These are phyloP conservation scores for Andrena camellia DNA, from an alignment of 2,888 invertebrate species.

Conservation along the genomic window DNA sequence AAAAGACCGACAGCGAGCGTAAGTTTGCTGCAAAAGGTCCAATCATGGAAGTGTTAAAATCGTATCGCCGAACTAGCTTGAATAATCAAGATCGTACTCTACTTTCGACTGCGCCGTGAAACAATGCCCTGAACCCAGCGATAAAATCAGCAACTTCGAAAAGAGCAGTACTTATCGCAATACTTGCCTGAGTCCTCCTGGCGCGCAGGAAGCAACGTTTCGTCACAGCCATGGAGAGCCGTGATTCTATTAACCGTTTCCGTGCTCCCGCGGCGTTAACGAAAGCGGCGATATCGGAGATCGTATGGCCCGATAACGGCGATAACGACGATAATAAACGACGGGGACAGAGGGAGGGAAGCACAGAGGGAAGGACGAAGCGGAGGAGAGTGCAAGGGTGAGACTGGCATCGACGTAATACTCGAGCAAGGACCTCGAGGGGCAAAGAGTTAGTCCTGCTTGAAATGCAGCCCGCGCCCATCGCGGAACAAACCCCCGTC, in stretches of 20 bases:
- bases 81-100: neutral
- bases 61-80: no score
- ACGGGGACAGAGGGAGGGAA: slow-evolving; percentile 1
- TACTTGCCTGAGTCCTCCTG: neutral
- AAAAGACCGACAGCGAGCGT: no score
- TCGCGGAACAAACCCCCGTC: slow-evolving; percentile 71
- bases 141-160: neutral
- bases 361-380: slow-evolving; percentile 5
- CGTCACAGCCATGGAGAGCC: slow-evolving; percentile 2
- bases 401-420: slow-evolving; percentile 70
- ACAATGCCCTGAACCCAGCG: neutral
- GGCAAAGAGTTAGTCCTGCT: slow-evolving; percentile 71
- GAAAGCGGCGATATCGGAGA: slow-evolving; percentile 49
- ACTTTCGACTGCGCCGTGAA: neutral
- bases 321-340: slow-evolving; percentile 49
- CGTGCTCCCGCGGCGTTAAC: slow-evolving; percentile 15
- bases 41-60: no score
- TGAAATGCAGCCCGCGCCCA: slow-evolving; percentile 75
- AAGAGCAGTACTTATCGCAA: neutral
- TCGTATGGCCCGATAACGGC: slow-evolving; percentile 41
- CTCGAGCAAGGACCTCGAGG: slow-evolving; percentile 67
- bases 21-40: no score
- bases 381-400: slow-evolving; percentile 32
- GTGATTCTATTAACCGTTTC: slow-evolving; percentile 41
- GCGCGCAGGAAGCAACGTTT: slow-evolving; percentile 20